Conservation (phyloP, 2,888 invertebrate species). For the Drosophila yooni region DNA sequence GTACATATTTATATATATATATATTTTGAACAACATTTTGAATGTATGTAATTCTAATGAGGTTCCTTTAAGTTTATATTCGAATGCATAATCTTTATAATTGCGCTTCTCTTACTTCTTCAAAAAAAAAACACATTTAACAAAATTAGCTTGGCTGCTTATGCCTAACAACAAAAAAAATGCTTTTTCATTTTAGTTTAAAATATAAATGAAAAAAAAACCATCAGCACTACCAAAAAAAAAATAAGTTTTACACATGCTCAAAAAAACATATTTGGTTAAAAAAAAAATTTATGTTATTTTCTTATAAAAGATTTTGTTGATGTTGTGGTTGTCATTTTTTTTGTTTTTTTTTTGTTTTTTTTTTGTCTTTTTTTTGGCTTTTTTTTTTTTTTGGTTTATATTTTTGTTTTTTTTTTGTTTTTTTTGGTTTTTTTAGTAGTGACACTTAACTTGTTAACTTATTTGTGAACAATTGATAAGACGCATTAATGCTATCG, state of each 20-base stretch:
- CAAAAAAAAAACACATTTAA: slow-evolving; percentile 48
- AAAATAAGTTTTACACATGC: slow-evolving; percentile 44
- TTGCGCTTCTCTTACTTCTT: slow-evolving; percentile 44
- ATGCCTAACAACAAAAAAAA: slow-evolving; percentile 68
- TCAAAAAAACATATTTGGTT: slow-evolving; percentile 40
- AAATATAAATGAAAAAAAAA: slow-evolving; percentile 51
- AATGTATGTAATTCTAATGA: slow-evolving; percentile 73
- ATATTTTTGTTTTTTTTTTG: not conserved
- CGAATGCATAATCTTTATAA: slow-evolving; percentile 33
- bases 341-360: slow-evolving; percentile 8
- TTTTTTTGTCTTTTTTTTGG: not conserved
- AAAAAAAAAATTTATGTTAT: slow-evolving; percentile 32
- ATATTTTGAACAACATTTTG: slow-evolving; percentile 75
- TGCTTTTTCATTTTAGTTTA: slow-evolving; percentile 36
- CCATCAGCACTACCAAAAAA: slow-evolving; percentile 55
- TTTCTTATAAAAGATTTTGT: slow-evolving; percentile 38
- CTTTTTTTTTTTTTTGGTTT: not conserved
- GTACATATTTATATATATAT: slow-evolving; percentile 45
- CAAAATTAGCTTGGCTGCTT: slow-evolving; percentile 78
- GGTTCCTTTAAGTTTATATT: slow-evolving; percentile 47
- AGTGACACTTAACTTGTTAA: slow-evolving; percentile 11
- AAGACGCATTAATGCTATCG: slow-evolving; percentile 37
- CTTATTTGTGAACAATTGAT: slow-evolving; percentile 46
- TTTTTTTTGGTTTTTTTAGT: not conserved
- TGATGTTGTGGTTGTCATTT: not conserved